Base-by-base conservation (phyloP, 2,888 invertebrate species). In the Cheilosia pagana region DNA sequence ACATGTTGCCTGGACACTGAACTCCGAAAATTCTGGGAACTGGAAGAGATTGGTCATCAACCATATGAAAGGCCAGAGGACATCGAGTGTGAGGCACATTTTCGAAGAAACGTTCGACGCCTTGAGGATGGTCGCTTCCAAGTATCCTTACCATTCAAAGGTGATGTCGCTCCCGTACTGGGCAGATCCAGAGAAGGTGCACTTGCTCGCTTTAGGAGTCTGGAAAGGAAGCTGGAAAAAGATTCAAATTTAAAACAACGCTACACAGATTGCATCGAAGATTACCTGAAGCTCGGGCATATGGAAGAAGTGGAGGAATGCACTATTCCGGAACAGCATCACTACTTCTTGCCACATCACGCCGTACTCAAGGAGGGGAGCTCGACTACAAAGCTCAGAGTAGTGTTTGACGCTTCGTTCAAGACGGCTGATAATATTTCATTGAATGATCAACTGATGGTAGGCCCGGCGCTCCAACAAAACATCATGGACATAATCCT, bases 401-500 rank as follows among this genome's bases (percentile, higher is more conserved):
- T 28, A 8, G 28, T 28, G 41, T 28, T 28, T 2, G 28, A 28
- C 2, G 28, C 28, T 28, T 28, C 28, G 8, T 28, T 28, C 28
- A 28, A 28, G 8, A 35, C 12, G 0, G 35, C 12, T 35, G 35
- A 35, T 35, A 35, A 10, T 3, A 3, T 31, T 0, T 31, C 31
- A 31, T 31, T 31, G 10, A 31, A 31, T 0, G 31, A 31, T 31
- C 31, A 31, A 31, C 10, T 31, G 31, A 31, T 31, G 31, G 31
- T 31, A 31, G 31, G 31, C 28, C 55, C 55, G 0, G 43, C 52
- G 23, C 43, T 68, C 28, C 55, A 55, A 23, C 21, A 19, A 8
- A 45, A 25, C 43, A 55, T 68, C 39, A 70, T 23, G 14, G 48
- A 48, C 48, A 48, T 70, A 6, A 8, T 68, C 35, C 45, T 68